A percentile compares a stretch with the other conserved stretches of the same genome.
Conservation (phyloP, 2,888 invertebrate genomes). For the Pristionchus entomophagus region DNA sequence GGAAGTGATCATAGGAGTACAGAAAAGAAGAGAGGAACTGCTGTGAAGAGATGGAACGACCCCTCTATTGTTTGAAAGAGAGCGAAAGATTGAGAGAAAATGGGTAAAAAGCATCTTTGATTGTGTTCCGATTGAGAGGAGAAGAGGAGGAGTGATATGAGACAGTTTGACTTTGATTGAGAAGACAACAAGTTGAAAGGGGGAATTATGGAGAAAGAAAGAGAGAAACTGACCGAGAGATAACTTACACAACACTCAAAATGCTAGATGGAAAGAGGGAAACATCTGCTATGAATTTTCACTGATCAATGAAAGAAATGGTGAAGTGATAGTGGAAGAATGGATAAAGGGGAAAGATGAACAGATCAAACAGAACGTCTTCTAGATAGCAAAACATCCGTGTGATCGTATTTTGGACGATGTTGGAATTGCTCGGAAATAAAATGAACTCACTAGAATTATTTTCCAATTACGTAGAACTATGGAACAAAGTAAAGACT, state of each 20-base stretch:
- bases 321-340: background rate
- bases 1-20: background rate
- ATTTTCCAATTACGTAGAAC: too few relatives aligned
- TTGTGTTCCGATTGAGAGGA: background rate
- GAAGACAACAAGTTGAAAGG: background rate
- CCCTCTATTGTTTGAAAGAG: background rate
- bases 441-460: background rate
- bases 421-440: background rate
- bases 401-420: background rate
- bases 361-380: background rate
- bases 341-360: background rate
- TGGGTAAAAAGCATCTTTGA: background rate
- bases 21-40: background rate
- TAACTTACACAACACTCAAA: background rate
- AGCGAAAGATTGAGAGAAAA: background rate
- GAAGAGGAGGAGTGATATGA: slow-evolving; percentile 5
- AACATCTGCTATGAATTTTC: background rate
- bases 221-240: background rate
- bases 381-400: background rate
- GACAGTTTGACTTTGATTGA: background rate
- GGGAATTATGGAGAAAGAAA: background rate
- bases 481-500: slow-evolving; percentile 15
- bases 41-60: background rate
- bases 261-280: background rate
- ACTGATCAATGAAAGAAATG: background rate